Evolutionary conservation across 2,113 vertebrate genomes (phyloP).

Genomic region (Turdus rufiventris): DNA sequence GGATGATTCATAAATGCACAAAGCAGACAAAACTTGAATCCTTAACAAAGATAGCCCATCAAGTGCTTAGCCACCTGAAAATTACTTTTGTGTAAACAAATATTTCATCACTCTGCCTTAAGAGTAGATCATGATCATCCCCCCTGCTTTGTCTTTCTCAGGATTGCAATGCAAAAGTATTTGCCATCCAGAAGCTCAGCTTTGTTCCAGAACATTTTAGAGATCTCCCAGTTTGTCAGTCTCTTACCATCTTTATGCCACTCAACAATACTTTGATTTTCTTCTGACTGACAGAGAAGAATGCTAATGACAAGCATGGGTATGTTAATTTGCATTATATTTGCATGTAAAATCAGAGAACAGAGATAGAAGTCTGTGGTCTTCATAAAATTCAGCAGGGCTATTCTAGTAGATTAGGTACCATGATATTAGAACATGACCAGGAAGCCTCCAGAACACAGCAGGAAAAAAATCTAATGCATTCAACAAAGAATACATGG

Average conservation of each 20-base stretch:
- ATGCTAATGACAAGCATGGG: not conserved
- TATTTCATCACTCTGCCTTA: not conserved
- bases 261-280: not conserved
- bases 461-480: not conserved
- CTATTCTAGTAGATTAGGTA: not conserved
- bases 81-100: not conserved
- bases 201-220: not conserved
- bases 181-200: not conserved
- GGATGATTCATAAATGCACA: not conserved
- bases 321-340: not conserved
- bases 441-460: not conserved
- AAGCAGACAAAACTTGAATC: not conserved
- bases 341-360: not conserved
- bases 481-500: not conserved
- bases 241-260: not conserved
- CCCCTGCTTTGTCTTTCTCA: not conserved
- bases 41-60: not conserved
- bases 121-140: not conserved
- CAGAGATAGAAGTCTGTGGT: not conserved
- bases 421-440: not conserved
- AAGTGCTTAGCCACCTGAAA: not conserved
- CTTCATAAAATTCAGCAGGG: not conserved
- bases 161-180: not conserved
- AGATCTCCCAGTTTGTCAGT: not conserved
- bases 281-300: not conserved